Evolutionary conservation across 2,888 invertebrate genomes (phyloP).

Genomic region (Antheraea assamensis): DNA sequence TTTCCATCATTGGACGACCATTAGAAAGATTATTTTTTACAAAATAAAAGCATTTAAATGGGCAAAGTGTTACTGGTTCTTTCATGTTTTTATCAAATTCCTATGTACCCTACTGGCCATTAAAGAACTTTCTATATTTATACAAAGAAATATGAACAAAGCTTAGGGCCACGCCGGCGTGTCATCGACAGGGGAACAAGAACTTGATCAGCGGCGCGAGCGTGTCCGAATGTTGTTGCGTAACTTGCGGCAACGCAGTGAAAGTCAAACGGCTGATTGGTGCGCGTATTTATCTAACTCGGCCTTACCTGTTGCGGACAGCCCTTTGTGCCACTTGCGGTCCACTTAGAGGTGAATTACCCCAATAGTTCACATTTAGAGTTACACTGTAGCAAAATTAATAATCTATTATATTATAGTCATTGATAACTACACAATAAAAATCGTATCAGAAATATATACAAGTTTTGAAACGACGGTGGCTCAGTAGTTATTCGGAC

Average conservation of each 20-base stretch:
- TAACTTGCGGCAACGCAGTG: slow-evolving; percentile 41
- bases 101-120: too few species aligned
- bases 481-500: too few species aligned
- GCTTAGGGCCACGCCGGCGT: background rate
- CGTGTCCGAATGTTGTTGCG: background rate
- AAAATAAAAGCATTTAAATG: too few species aligned
- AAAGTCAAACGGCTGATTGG: slow-evolving; percentile 41
- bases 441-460: background rate
- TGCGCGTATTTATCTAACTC: slow-evolving; percentile 5
- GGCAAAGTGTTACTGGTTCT: too few species aligned
- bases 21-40: too few species aligned
- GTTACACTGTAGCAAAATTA: background rate
- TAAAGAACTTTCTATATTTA: too few species aligned
- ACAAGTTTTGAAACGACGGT: too few species aligned
- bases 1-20: too few species aligned
- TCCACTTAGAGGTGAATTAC: slow-evolving; percentile 10
- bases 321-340: slow-evolving; percentile 10
- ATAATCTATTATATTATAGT: background rate
- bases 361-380: background rate
- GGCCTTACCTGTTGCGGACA: slow-evolving; percentile 8
- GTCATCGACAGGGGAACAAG: slow-evolving; percentile 5
- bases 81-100: too few species aligned
- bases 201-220: background rate
- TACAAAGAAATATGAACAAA: background rate
- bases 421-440: background rate